Percentiles rank a stretch among this genome's conserved stretches.
phyloP scores from a whole-genome alignment of 2,888 invertebrate species.

The Caenorhabditis japonica region DNA sequence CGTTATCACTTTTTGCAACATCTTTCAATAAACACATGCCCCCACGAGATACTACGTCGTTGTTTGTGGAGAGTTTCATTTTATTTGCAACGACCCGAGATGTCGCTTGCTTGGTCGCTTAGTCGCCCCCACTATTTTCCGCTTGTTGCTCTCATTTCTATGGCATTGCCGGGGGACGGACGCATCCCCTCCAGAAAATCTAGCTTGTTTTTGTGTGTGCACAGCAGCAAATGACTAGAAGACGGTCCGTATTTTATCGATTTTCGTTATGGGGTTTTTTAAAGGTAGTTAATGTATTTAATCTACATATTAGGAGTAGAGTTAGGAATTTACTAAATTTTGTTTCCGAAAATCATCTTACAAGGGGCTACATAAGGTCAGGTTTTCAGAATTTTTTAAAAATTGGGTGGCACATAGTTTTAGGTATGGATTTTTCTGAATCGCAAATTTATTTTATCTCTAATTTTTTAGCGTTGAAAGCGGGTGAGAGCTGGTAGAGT shows the following conservation, averaged over 20 bases:
- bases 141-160: conserved; percentile 20
- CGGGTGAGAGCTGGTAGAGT: too few species aligned
- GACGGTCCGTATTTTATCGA: background rate
- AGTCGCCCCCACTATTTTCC: background rate
- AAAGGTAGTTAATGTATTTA: too few species aligned
- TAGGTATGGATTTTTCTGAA: too few species aligned
- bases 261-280: too few species aligned
- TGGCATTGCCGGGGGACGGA: conserved; percentile 24
- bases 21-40: background rate
- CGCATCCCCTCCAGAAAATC: background rate
- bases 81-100: conserved; percentile 4
- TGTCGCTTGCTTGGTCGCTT: conserved; percentile 16
- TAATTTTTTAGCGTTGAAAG: too few species aligned
- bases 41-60: conserved; percentile 1
- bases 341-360: too few species aligned
- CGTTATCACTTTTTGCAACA: conserved; percentile 25
- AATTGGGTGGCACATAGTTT: too few species aligned
- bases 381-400: too few species aligned
- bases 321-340: too few species aligned
- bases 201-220: conserved; percentile 16
- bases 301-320: too few species aligned
- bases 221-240: conserved; percentile 7
- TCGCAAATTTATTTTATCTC: too few species aligned
- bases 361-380: too few species aligned
- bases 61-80: conserved; percentile 1